Percentiles rank a stretch among this genome's conserved stretches.
These are phyloP conservation scores for Anguilla megastoma DNA, from an alignment of 2,797 vertebrate genomes.

Conservation along the genomic window DNA sequence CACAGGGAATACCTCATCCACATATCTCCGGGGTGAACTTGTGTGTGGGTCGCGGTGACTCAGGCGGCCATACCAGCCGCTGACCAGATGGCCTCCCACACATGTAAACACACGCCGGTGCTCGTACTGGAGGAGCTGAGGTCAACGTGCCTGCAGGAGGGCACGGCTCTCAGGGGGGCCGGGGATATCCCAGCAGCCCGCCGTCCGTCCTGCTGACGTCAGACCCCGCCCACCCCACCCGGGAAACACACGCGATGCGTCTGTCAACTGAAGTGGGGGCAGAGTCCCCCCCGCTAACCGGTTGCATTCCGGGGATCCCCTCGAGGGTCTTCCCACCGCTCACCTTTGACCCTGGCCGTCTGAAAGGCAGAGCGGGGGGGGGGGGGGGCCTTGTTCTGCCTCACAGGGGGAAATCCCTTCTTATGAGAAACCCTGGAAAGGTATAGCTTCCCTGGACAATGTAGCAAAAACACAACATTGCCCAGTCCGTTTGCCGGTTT, in stretches of 20 bases:
- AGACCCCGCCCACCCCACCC: neutral
- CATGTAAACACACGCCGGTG: constrained; percentile 29
- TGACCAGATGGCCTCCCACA: constrained; percentile 27
- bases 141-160: neutral
- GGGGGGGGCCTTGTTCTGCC: no score
- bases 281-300: neutral
- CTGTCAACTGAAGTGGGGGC: neutral
- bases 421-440: neutral
- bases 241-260: neutral
- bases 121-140: neutral
- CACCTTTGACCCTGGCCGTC: neutral
- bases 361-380: neutral
- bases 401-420: neutral
- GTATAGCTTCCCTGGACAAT: neutral
- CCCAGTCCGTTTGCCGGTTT: neutral
- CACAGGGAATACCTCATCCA: constrained; percentile 15
- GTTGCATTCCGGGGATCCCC: no score
- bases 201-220: neutral
- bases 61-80: constrained; percentile 43
- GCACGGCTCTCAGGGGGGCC: neutral
- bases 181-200: constrained; percentile 11
- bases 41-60: constrained; percentile 15
- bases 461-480: constrained; percentile 5
- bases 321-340: neutral
- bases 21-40: neutral